Base-by-base conservation (phyloP, 1,140 invertebrate genomes). In the Anastatus disparis region DNA sequence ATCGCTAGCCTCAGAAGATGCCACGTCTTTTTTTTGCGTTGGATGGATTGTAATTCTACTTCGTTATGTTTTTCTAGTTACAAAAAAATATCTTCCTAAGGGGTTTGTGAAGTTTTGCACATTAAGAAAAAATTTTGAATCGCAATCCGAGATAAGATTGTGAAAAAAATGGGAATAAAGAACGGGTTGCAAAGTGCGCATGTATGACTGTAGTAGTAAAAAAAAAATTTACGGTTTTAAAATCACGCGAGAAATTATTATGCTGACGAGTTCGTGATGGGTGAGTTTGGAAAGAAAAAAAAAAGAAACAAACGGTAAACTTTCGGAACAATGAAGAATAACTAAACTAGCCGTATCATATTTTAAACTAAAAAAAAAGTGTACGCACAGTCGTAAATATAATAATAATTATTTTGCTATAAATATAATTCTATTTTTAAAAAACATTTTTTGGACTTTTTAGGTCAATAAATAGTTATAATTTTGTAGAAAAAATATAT, bases 191-290 rank as follows among this genome's bases (percentile, higher is more conserved):
- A 40, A 58, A 29, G 55, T 58, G 26, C 6, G 29, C n/a, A 6
- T 24, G n/a, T n/a, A 48, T 31, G 13, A 17, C 12, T 2, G 35
- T n/a, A n/a, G n/a, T n/a, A 9, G 38, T 17, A 12, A n/a, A 12
- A 58, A 85, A 82, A 85, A 85, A 84, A 84, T 85, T 86, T 86
- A 85, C 84, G 84, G 83, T 84, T 84, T 85, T 84, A 85, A 85
- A 85, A 86, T 86, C 82, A 85, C 76, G 78, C 83, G 83, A 85
- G 80, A 85, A 86, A 86, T 86, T 85, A 85, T 85, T 85, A 83
- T 78, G 73, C 77, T 64, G 56, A 42, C 61, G 17, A 26, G 74
- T 35, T 50, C 71, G 29, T 22, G 72, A 26, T 17, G 4, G 6
- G 13, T 8, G 9, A 17, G 22, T 1, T 6, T 55, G 0, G 17